Base-by-base conservation (phyloP, 2,888 invertebrate species). In the Nowickia ferox region DNA sequence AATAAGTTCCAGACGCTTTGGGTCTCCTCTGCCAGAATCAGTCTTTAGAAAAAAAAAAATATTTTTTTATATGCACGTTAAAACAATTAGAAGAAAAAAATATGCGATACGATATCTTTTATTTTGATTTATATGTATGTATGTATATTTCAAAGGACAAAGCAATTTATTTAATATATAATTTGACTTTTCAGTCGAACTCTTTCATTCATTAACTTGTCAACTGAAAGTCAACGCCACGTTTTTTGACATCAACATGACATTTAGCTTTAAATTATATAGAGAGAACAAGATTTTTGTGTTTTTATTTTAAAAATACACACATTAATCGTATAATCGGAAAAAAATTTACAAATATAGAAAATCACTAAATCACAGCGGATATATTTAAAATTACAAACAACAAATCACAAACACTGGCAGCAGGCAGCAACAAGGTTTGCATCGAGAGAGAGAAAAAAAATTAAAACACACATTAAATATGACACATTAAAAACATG, bases 201-300 rank as follows among this genome's bases (percentile, higher is more conserved):
- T 59, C 53, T 46, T 74, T 44, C 77, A 87, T 84, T 86, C 87
- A 88, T 87, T 88, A 87, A 87, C 78, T 84, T 87, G 87, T 88
- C 88, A 84, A 65, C 80, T 75, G 57, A 72, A 84, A 84, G 78
- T 86, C 86, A 87, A 87, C 84, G 78, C 79, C 79, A 79, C 63
- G 84, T 79, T 71, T 77, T 84, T 63, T 85, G 88, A 87, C 88
- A 87, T 79, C 46, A 85, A 87, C 87, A 87, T 88, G 87, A 88
- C 87, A 86, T 81, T 74, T 55, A 40, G 77, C 63, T 85, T 81
- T 59, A 74, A 42, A 79, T 30, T 30, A 75, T 53, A 76, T 2
- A 48, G 40, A 57, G 30, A 51, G 17, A 40, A 53, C 15, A 61
- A 71, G 13, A 68, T 65, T 46, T 69, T 10, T 17, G n/a, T 9